phyloP scores from a whole-genome alignment of 2,888 invertebrate species.

The Philereme vetulata region DNA sequence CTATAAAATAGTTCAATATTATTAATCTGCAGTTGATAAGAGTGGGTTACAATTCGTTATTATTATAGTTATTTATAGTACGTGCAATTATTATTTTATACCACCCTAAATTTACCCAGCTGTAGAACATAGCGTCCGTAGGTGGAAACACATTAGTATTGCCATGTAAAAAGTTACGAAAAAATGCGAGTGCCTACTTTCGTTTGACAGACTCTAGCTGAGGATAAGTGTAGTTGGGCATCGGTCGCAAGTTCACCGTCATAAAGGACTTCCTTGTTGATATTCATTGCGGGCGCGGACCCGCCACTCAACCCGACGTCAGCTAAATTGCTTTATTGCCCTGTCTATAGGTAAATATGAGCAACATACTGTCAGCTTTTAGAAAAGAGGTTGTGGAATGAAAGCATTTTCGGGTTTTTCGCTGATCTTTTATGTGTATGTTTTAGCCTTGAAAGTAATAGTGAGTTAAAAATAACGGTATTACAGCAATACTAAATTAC shows the following conservation, averaged over 20 bases:
- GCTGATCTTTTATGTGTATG: constrained; percentile 8
- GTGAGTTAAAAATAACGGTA: neutral
- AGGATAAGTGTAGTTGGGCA: constrained; percentile 15
- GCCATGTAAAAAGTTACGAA: too few species aligned
- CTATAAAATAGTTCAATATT: too few species aligned
- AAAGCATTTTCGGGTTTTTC: constrained; percentile 11
- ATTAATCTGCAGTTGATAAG: too few species aligned
- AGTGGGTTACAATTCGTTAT: too few species aligned
- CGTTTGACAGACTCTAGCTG: too few species aligned
- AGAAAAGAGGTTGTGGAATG: constrained; percentile 16
- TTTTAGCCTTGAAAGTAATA: neutral
- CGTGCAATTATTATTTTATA: too few species aligned
- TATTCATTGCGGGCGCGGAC: constrained; percentile 66
- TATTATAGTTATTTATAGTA: too few species aligned
- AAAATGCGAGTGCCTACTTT: too few species aligned
- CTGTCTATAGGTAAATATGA: constrained; percentile 63
- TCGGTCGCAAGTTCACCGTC: constrained; percentile 52
- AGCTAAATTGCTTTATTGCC: constrained; percentile 75
- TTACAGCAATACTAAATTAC: too few species aligned
- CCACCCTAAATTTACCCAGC: too few species aligned
- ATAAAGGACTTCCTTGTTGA: constrained; percentile 64
- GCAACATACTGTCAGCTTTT: constrained; percentile 40
- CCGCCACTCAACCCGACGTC: constrained; percentile 59
- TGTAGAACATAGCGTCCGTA: too few species aligned
- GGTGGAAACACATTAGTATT: too few species aligned